These are phyloP conservation scores for Scolopax mira DNA, from an alignment of 2,113 vertebrate species.

Conservation along the genomic window DNA sequence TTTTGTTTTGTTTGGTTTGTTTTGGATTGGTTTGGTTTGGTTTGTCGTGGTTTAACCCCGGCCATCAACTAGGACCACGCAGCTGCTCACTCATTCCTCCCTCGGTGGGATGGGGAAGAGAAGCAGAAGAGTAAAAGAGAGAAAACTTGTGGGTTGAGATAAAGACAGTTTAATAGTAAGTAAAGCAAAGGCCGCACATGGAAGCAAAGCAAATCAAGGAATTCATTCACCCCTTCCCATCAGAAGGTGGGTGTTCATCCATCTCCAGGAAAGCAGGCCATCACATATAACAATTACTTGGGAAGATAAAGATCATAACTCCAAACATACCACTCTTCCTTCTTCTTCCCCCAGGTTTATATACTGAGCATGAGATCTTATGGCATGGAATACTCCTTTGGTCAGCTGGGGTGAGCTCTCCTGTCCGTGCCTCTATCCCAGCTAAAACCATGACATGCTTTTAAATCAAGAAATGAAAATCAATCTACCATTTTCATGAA, in stretches of 20 bases:
- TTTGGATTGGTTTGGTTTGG: no score
- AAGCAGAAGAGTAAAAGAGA: neutral
- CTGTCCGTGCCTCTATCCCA: neutral
- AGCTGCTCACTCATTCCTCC: neutral
- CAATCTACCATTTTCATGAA: neutral
- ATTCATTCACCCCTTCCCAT: neutral
- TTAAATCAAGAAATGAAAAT: neutral
- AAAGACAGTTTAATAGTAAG: neutral
- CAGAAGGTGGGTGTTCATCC: neutral
- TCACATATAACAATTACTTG: neutral
- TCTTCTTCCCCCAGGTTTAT: neutral
- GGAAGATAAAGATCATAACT: neutral
- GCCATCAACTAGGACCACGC: neutral
- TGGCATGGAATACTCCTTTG: no score
- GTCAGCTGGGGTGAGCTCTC: no score
- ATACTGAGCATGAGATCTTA: neutral
- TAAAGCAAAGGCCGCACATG: neutral
- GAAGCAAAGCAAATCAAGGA: neutral
- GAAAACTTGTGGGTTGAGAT: neutral
- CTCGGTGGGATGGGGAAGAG: neutral
- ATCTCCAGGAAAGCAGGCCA: neutral
- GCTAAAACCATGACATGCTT: neutral
- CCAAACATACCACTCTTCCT: neutral
- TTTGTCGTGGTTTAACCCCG: neutral
- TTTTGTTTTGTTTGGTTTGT: neutral